Conservation (phyloP, 1,140 invertebrate species). For the Ceratitis capitata region DNA sequence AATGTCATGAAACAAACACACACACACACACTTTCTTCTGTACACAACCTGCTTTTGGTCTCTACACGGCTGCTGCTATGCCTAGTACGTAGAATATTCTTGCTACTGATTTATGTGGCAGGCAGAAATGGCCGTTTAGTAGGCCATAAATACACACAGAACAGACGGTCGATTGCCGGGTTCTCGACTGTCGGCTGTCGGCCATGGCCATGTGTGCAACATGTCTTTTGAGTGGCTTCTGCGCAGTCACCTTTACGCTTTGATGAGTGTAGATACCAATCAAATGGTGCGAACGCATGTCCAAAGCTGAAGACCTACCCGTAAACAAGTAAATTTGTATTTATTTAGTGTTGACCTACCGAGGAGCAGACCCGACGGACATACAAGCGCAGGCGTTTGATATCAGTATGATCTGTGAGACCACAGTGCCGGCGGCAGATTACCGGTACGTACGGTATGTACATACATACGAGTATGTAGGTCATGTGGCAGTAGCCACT, state of each 20-base stretch:
- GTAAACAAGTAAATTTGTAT: constrained; percentile 13
- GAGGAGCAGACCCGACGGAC: too few species aligned
- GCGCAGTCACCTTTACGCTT: constrained; percentile 16
- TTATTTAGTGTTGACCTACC: background rate
- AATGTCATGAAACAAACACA: background rate
- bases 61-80: background rate
- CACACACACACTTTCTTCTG: background rate
- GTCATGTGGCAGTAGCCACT: constrained; percentile 8
- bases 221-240: constrained; percentile 31
- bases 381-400: background rate
- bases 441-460: background rate
- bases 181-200: background rate
- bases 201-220: background rate
- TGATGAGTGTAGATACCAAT: constrained; percentile 38
- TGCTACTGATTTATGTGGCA: constrained; percentile 26
- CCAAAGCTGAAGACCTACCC: constrained; percentile 18
- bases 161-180: too few species aligned
- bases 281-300: constrained; percentile 23
- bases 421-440: constrained; percentile 14
- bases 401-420: background rate
- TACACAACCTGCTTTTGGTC: too few species aligned
- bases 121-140: constrained; percentile 27
- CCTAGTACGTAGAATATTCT: too few species aligned
- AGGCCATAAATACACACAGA: constrained; percentile 5
- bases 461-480: background rate